Evolutionary conservation across 2,888 invertebrate genomes (phyloP), one percentile per base, ranked within the genome.

Genomic region (Tetrapedia diversipes): DNA sequence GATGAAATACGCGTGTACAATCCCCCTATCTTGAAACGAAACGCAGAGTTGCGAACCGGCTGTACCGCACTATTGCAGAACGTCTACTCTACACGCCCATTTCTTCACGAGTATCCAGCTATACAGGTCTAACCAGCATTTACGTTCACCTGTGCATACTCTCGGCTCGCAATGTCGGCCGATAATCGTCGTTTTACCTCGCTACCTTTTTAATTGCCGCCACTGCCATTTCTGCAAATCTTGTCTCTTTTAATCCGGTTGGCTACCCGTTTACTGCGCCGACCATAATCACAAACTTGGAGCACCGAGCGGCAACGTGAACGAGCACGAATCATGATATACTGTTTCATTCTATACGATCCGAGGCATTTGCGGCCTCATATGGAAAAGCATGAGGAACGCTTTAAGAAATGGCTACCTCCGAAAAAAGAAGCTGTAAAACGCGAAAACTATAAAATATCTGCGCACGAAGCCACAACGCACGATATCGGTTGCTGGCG

Each of bases 151-250:
- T 76, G 79, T 54, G 63, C 63, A 57, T 47, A 49, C 60, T 27
- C 47, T 34, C 45, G 66, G 39, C 32, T 57, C 41, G 24, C 61
- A 61, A 16, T n/a, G 41, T 66, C 49, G 45, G n/a, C 27, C 64
- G 65, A 82, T 82, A 82, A 82, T 79, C 75, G 75, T 79, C 68
- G 70, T 79, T 68, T 74, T 71, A 29, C 70, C 74, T 51, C n/a
- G 51, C 27, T 49, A 56, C 47, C 68, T 54, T 77, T 77, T 77
- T 77, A 77, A 77, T 77, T 60, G 37, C 64, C 47, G 16, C 29
- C 43, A n/a, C 34, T 27, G 37, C 54, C 45, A 59, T 64, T 76
- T 51, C 51, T 63, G 22, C 45, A n/a, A 76, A 57, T 22, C 41
- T 56, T 32, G n/a, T 37, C 37, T 14, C 11, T 41, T 56, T 64